phyloP scores from a whole-genome alignment of 2,888 invertebrate genomes.

The Serripes groenlandicus region DNA sequence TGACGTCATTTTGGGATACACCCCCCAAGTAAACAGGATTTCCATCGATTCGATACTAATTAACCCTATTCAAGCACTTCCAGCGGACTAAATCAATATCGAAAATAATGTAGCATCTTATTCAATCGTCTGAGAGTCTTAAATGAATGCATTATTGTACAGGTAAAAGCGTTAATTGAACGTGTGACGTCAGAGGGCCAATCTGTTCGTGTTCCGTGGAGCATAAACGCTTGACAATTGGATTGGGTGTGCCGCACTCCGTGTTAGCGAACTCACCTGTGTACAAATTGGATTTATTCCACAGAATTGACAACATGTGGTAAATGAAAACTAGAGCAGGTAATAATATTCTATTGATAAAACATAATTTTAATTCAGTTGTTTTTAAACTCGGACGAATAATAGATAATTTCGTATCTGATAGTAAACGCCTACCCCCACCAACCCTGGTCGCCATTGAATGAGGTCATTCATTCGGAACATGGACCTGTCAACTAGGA shows the following conservation, averaged over 20 bases:
- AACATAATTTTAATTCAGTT: too few species aligned
- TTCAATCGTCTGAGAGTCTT: too few species aligned
- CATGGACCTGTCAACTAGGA: background rate
- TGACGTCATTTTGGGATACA: conserved; percentile 29
- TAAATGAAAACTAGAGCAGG: background rate
- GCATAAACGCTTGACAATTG: conserved; percentile 20
- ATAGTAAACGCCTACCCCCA: background rate
- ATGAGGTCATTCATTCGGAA: background rate
- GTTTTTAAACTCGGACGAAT: too few species aligned
- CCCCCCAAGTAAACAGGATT: background rate
- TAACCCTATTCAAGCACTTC: too few species aligned
- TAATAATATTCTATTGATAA: background rate
- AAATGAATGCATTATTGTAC: too few species aligned
- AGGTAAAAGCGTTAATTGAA: conserved; percentile 12
- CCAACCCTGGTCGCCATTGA: background rate
- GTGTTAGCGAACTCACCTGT: conserved; percentile 11
- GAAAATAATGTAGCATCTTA: too few species aligned
- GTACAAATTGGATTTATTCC: conserved; percentile 8
- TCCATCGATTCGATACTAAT: too few species aligned
- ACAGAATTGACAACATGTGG: conserved; percentile 15
- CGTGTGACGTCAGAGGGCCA: conserved; percentile 11
- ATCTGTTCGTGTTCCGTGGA: conserved; percentile 6
- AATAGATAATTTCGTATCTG: too few species aligned
- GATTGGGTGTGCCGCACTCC: conserved; percentile 3
- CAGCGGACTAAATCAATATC: too few species aligned